Base-by-base conservation (phyloP, 2,888 invertebrate genomes). In the Ctenicera cuprea region DNA sequence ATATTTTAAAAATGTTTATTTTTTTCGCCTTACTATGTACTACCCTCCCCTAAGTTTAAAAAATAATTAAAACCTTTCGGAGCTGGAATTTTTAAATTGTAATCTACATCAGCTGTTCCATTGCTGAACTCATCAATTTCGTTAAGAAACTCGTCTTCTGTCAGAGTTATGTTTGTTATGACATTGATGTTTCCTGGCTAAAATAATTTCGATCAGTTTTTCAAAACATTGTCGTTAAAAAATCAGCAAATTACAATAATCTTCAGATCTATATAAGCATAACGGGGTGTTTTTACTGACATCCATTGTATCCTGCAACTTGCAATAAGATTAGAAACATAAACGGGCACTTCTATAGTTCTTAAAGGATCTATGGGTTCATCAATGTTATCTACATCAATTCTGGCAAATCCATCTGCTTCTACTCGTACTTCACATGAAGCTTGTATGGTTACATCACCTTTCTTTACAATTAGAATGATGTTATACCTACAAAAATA, bases 101-200 rank as follows among this genome's bases (percentile, higher is more conserved):
- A 71, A 18, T 66, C 66, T 11, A 66, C 45, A 30, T 66, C 70
- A 11, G 62, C n/a, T 16, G 62, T 54, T 7, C 37, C 65, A 37
- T 52, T 74, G 37, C 61, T 65, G 33, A 52, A 74, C 45, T 74
- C 74, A 30, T 74, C 74, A 18, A 74, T 70, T 52, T 74, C 74
- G n/a, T 66, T 71, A 7, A 74, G 43, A 62, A 74, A 71, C 18
- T 66, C 70, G 12, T 74, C 70, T 61, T 70, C 66, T 14, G 12
- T 61, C 33, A 66, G 1, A 1, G 66, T 74, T 11, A 74, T 48
- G 9, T 74, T 74, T 33, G 52, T 50, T 12, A 61, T 3, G 14
- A 30, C 16, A 37, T 66, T 37, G n/a, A 74, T 18, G 14, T 71
- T 65, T 30, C 74, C 74, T 11, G 65, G 66, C 74, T 74, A 16